Percentiles rank a stretch among this genome's conserved stretches.
Evolutionary conservation across 2,113 vertebrate species (phyloP).

Genomic region (Macrotus californicus): DNA sequence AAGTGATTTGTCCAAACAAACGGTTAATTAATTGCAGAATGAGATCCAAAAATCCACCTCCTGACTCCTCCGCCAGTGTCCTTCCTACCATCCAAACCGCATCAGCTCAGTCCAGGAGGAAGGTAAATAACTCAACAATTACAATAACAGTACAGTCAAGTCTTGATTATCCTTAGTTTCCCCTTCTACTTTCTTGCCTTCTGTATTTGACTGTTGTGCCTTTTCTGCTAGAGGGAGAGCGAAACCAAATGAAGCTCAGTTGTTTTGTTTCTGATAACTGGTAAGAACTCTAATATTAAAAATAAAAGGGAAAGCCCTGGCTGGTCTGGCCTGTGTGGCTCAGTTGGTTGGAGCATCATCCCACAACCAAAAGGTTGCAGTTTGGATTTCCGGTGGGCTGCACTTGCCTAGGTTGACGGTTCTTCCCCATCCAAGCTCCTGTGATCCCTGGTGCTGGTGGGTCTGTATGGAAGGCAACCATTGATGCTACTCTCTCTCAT

Average conservation of each 20-base stretch:
- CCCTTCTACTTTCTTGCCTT: slow-evolving; percentile 38
- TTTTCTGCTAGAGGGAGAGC: slow-evolving; percentile 12
- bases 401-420: too few relatives aligned
- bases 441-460: too few relatives aligned
- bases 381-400: too few relatives aligned
- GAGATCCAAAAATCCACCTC: background rate
- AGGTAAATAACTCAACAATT: slow-evolving; percentile 37
- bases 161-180: slow-evolving; percentile 22
- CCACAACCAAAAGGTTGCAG: too few relatives aligned
- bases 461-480: too few relatives aligned
- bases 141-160: background rate
- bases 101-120: background rate
- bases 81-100: background rate
- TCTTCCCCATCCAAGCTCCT: too few relatives aligned
- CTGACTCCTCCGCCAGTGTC: background rate
- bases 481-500: too few relatives aligned
- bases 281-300: slow-evolving; percentile 15
- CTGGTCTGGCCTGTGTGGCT: too few relatives aligned
- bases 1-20: background rate
- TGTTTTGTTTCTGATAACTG: slow-evolving; percentile 34
- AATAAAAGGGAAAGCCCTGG: background rate
- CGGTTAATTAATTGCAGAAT: background rate
- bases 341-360: too few relatives aligned
- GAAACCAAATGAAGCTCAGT: slow-evolving; percentile 9
- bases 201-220: slow-evolving; percentile 32